Evolutionary conservation across 2,797 vertebrate species (phyloP), one percentile per base, ranked within the genome.

Genomic region (Enteromius argenteus): DNA sequence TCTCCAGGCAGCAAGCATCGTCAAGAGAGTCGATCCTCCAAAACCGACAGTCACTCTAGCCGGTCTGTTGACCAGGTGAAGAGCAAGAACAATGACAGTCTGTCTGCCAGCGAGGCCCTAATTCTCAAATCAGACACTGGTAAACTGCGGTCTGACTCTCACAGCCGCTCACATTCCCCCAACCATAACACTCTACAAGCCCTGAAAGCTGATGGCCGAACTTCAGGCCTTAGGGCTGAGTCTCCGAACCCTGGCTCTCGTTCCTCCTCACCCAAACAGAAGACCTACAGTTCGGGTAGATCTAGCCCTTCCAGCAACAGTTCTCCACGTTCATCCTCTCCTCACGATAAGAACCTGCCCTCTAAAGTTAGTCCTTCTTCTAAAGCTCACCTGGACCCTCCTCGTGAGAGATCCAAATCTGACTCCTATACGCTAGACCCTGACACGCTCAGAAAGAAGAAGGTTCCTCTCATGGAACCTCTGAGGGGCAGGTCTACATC

Each of bases 181-280:
- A 99, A 99, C 91, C 98, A 99, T 91, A 99, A 99, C 92, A 99
- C 98, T 77, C 88, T 99, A 74, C 98, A 99, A 89, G 98, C 97
- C 10, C 94, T 99, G 35, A 99, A 98, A 91, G 96, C 96, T 2
- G 98, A 99, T 64, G 96, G 97, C 64, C 95, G 97, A 90, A 96
- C 93, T 44, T 91, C 96, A 4, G 93, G 96, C 86, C 91, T 96
- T 21, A 94, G 98, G 89, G 95, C 97, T 0, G 98, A 99, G 92
- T 99, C 98, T 56, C 98, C 98, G 8, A 97, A 97, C 80, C 96
- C 97, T 46, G 96, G 97, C 85, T 97, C 96, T 44, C 96, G 98
- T 44, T 97, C 98, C 0, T 95, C 97, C 44, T 99, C 98, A 87
- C 98, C 98, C 64, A 99, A 99, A 93, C 96, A 97, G 89, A 99